A percentile compares a stretch with the other conserved stretches of the same genome.
Conservation (phyloP, 2,113 vertebrate genomes). For the Oostethus manadensis region DNA sequence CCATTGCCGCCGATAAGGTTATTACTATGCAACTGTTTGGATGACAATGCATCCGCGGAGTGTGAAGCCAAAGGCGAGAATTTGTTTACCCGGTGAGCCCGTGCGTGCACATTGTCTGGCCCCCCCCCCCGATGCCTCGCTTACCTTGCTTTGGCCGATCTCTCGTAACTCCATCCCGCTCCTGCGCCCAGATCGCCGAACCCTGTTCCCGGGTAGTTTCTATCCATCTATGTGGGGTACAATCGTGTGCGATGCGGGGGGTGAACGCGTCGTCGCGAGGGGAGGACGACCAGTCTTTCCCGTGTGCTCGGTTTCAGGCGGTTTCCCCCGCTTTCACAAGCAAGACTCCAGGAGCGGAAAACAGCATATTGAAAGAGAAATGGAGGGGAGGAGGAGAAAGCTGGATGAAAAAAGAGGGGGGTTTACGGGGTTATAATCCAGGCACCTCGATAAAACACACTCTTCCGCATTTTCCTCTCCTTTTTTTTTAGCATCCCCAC, state of each 20-base stretch:
- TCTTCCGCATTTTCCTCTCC: slow-evolving; percentile 65
- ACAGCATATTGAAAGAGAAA: slow-evolving; percentile 77
- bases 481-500: slow-evolving; percentile 67
- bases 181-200: slow-evolving; percentile 92
- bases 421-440: slow-evolving; percentile 73
- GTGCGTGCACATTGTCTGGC: slow-evolving; percentile 57
- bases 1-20: slow-evolving; percentile 62
- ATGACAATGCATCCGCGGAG: slow-evolving; percentile 59
- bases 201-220: slow-evolving; percentile 92
- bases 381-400: slow-evolving; percentile 75
- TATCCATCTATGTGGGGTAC: slow-evolving; percentile 80
- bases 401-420: slow-evolving; percentile 74
- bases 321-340: slow-evolving; percentile 73
- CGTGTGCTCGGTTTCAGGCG: slow-evolving; percentile 63
- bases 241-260: slow-evolving; percentile 50
- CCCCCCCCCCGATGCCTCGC: slow-evolving; percentile 34
- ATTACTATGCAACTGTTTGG: slow-evolving; percentile 63
- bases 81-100: slow-evolving; percentile 51
- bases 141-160: slow-evolving; percentile 94
- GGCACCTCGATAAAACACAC: slow-evolving; percentile 69
- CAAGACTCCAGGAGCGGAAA: slow-evolving; percentile 73
- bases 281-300: slow-evolving; percentile 47
- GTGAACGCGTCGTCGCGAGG: slow-evolving; percentile 64
- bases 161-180: slow-evolving; percentile 95
- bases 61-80: slow-evolving; percentile 40